phyloP scores from a whole-genome alignment of 2,113 vertebrate genomes.

The Butorides virescens region DNA sequence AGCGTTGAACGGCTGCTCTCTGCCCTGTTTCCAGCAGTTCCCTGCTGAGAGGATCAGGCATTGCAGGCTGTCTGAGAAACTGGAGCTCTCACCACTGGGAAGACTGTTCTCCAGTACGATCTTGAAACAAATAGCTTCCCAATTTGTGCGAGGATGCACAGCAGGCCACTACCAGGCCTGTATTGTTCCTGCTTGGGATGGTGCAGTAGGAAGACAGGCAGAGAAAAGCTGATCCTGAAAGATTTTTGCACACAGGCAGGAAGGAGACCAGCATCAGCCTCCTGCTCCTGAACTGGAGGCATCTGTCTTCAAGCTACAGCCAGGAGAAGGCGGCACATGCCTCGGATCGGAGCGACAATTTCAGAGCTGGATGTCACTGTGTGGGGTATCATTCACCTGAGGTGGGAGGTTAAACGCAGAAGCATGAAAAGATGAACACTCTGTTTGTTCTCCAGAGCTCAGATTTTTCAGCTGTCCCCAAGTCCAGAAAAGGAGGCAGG shows the following conservation, averaged over 20 bases:
- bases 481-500: neutral
- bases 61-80: neutral
- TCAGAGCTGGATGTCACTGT: neutral
- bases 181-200: neutral
- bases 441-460: neutral
- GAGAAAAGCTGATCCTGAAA: neutral
- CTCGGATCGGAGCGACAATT: neutral
- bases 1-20: neutral
- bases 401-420: neutral
- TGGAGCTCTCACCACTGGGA: neutral
- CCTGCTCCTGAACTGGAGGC: neutral
- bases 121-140: neutral
- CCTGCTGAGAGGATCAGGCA: neutral
- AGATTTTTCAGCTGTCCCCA: neutral
- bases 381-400: neutral
- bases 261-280: neutral
- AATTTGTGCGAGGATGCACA: neutral
- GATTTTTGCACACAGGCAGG: neutral
- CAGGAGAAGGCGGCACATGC: neutral
- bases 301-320: neutral
- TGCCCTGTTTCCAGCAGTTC: neutral
- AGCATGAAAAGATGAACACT: fast-evolving
- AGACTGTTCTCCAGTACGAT: neutral
- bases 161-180: neutral
- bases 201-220: neutral